Evolutionary conservation across 2,888 invertebrate species (phyloP).

Genomic region (Ormyrus pomaceus): DNA sequence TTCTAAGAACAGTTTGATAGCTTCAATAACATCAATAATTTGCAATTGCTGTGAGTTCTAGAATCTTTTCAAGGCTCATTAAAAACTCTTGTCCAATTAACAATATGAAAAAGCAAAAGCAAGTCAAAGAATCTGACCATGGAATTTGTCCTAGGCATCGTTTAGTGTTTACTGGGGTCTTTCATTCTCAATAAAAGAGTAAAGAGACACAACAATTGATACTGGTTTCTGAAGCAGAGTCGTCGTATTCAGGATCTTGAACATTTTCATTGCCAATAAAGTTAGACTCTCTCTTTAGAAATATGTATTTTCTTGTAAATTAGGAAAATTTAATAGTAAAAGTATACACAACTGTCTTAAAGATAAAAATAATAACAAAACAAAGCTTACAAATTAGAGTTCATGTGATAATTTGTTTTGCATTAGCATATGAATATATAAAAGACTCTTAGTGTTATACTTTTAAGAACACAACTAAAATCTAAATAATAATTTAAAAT

Average conservation of each 20-base stretch:
- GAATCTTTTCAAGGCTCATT: slow-evolving; percentile 38
- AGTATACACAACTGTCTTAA: no score
- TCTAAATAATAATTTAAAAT: no score
- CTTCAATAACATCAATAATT: slow-evolving; percentile 24
- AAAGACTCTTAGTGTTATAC: no score
- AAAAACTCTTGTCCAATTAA: slow-evolving; percentile 28
- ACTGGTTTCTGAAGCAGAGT: slow-evolving; percentile 3
- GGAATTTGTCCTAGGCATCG: slow-evolving; percentile 46
- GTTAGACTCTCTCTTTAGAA: no score
- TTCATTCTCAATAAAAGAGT: slow-evolving; percentile 50
- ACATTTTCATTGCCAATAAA: no score
- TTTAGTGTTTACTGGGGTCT: slow-evolving; percentile 35
- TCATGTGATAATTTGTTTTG: no score
- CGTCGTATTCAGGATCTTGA: background rate
- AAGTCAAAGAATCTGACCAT: slow-evolving; percentile 48
- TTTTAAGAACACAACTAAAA: no score
- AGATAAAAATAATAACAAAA: background rate
- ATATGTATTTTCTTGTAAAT: no score
- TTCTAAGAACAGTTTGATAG: slow-evolving; percentile 4
- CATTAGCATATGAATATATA: no score
- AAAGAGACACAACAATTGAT: slow-evolving; percentile 36
- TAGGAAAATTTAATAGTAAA: no score
- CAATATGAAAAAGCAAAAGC: slow-evolving; percentile 22
- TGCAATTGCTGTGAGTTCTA: slow-evolving; percentile 18
- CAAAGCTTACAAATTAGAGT: no score